phyloP scores from a whole-genome alignment of 2,113 vertebrate species.

The Struthidea cinerea region DNA sequence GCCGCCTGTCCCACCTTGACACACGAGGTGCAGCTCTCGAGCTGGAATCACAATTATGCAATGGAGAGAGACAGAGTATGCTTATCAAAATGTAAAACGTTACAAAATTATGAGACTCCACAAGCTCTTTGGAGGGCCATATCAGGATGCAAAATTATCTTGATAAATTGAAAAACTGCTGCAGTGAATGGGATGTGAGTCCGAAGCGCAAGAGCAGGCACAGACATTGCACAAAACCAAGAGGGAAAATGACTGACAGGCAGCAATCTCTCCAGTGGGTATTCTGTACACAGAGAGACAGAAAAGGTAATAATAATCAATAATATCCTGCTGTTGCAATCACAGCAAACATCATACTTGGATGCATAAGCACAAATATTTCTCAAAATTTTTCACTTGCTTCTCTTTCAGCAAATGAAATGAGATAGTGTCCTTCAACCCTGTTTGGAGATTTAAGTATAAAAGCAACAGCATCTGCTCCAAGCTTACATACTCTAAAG shows the following conservation, averaged over 20 bases:
- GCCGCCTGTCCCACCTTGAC: not conserved
- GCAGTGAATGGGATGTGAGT: rapidly evolving
- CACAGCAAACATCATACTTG: not conserved
- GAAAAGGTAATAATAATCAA: not conserved
- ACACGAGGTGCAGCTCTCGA: not conserved
- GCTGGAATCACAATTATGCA: not conserved
- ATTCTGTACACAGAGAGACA: not conserved
- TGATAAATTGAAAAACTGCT: not conserved
- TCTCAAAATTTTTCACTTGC: not conserved
- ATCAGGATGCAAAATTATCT: not conserved
- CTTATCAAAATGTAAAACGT: not conserved
- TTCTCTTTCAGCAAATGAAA: not conserved
- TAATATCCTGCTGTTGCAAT: not conserved
- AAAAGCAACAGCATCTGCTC: not conserved
- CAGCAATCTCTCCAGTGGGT: not conserved
- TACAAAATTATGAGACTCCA: not conserved
- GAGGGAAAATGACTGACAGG: not conserved
- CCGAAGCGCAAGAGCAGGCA: not conserved
- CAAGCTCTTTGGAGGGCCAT: not conserved
- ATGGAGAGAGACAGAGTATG: not conserved
- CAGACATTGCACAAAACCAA: not conserved
- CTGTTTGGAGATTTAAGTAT: not conserved
- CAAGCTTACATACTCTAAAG: not conserved
- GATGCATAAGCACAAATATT: not conserved
- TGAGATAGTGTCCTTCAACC: constrained; percentile 8